Percentiles rank a stretch among this genome's conserved stretches.
These are phyloP conservation scores for Pedetes capensis DNA, from an alignment of 2,113 vertebrate species.

Conservation along the genomic window DNA sequence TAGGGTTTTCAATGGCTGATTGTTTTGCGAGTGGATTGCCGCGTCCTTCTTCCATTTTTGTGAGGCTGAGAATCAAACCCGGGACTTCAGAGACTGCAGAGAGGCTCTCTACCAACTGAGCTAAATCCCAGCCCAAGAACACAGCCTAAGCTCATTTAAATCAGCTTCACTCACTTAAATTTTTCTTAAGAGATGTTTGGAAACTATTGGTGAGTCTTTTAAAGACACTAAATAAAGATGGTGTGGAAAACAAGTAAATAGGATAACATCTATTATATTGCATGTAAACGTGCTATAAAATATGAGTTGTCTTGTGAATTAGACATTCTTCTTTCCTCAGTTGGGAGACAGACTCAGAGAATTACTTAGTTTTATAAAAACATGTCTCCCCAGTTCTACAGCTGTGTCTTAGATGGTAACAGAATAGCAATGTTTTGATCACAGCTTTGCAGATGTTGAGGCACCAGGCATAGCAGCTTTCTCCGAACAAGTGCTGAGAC, in stretches of 20 bases:
- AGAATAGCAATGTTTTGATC: slow-evolving; percentile 65
- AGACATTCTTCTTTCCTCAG: neutral
- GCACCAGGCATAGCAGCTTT: slow-evolving; percentile 5
- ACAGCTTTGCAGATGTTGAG: slow-evolving; percentile 33
- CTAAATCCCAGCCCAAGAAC: too few species aligned
- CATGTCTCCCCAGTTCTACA: slow-evolving; percentile 44
- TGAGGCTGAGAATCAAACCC: too few species aligned
- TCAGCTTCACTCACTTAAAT: neutral
- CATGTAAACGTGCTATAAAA: neutral
- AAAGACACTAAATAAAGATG: slow-evolving; percentile 50
- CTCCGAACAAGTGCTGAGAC: neutral
- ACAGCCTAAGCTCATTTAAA: slow-evolving; percentile 29
- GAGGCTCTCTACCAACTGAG: too few species aligned
- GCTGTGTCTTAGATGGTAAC: slow-evolving; percentile 65
- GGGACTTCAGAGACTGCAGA: too few species aligned
- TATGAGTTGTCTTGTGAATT: neutral
- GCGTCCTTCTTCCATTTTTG: too few species aligned
- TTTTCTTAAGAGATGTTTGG: slow-evolving; percentile 43
- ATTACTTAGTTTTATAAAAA: slow-evolving; percentile 48
- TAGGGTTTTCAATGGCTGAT: too few species aligned
- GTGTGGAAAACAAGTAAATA: neutral
- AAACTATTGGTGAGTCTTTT: slow-evolving; percentile 44
- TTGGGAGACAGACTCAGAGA: slow-evolving; percentile 46
- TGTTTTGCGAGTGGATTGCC: too few species aligned
- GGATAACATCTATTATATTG: neutral